These are phyloP conservation scores for Ammospiza nelsoni DNA, from an alignment of 2,113 vertebrate species.

Conservation along the genomic window DNA sequence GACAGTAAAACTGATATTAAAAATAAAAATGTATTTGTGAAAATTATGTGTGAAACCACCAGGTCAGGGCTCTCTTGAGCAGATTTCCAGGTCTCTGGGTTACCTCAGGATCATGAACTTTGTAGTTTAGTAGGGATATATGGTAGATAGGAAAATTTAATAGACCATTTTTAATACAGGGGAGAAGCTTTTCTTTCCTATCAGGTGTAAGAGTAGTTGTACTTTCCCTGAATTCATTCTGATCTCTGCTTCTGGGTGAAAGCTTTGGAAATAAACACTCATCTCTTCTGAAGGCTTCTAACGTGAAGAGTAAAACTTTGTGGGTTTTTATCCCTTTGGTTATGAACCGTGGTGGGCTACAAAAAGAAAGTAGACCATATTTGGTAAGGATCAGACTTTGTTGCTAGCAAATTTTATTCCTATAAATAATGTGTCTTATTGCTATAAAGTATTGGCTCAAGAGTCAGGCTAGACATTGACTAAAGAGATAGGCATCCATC, in stretches of 20 bases:
- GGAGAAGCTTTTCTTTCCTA: not conserved
- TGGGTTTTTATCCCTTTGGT: not conserved
- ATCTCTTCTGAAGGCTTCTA: not conserved
- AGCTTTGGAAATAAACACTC: not conserved
- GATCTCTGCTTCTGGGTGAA: not conserved
- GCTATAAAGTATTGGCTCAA: not conserved
- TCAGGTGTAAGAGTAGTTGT: not conserved
- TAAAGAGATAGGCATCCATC: slow-evolving; percentile 23
- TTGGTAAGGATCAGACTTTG: not conserved
- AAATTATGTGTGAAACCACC: not conserved
- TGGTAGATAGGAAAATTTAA: not conserved
- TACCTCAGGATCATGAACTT: not conserved
- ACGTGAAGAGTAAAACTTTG: not conserved
- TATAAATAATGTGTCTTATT: slow-evolving; percentile 9
- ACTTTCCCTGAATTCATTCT: not conserved
- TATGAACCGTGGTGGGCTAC: not conserved
- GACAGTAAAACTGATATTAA: not conserved
- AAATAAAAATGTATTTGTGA: not conserved
- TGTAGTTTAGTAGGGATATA: not conserved
- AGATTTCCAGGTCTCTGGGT: not conserved
- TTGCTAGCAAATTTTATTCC: not conserved
- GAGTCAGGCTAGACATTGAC: slow-evolving; percentile 5
- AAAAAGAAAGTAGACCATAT: not conserved
- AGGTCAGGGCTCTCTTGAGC: not conserved
- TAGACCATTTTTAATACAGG: not conserved